Conservation (phyloP, 1,140 invertebrate species). For the Lucilia sericata region DNA sequence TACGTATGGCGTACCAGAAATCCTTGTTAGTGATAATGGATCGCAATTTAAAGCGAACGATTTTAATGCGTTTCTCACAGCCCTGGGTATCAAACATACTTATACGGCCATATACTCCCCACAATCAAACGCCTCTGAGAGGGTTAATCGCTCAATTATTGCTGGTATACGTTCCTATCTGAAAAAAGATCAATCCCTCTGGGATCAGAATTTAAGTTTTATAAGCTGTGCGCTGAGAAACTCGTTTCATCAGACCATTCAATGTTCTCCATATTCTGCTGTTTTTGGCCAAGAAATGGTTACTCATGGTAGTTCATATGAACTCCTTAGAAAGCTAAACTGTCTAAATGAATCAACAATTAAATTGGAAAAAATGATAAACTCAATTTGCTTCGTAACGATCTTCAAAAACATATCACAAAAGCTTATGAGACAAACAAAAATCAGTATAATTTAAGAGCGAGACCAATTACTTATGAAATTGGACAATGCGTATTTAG, state of each 20-base stretch:
- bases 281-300: slow-evolving; percentile 31
- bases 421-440: background rate
- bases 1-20: slow-evolving; percentile 34
- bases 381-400: background rate
- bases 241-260: background rate
- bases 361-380: background rate
- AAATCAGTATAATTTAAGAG: background rate
- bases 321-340: background rate
- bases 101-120: no score
- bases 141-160: slow-evolving; percentile 22
- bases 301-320: slow-evolving; percentile 25
- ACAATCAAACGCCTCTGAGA: background rate
- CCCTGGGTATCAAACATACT: no score
- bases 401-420: background rate
- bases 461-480: background rate
- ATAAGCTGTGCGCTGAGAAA: slow-evolving; percentile 36
- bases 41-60: no score
- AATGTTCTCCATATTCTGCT: slow-evolving; percentile 25
- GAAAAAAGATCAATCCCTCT: background rate
- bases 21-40: slow-evolving; percentile 32
- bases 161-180: slow-evolving; percentile 39
- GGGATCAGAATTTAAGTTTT: slow-evolving; percentile 44
- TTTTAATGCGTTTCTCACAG: no score
- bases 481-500: slow-evolving; percentile 31
- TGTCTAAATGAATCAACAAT: background rate